Evolutionary conservation across 2,888 invertebrate genomes (phyloP).

Genomic region (Diogma glabrata): DNA sequence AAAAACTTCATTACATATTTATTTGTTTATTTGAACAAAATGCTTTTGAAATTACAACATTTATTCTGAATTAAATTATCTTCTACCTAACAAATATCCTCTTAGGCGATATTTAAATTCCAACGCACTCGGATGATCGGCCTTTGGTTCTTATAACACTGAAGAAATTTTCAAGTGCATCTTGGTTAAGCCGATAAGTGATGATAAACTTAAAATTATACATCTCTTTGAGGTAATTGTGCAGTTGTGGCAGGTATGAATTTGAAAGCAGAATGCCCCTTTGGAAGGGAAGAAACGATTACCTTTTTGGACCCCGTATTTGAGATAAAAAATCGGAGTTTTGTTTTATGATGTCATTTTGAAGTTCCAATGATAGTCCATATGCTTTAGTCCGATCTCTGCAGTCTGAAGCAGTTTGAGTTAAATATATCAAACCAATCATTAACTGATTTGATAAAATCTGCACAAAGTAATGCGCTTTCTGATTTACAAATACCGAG

Average conservation of each 20-base stretch:
- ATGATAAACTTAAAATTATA: not conserved
- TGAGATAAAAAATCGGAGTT: not conserved
- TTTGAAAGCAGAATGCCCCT: too few species aligned
- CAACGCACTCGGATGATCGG: not conserved
- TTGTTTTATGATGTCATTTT: not conserved
- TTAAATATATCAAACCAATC: not conserved
- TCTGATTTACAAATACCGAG: too few species aligned
- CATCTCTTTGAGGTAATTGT: not conserved
- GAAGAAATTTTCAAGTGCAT: too few species aligned
- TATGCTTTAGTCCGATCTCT: not conserved
- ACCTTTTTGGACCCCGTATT: too few species aligned
- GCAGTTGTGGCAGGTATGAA: not conserved
- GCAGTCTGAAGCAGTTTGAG: too few species aligned
- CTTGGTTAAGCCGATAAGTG: constrained; percentile 1
- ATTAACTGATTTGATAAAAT: not conserved
- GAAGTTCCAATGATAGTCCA: not conserved
- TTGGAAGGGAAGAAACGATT: too few species aligned
- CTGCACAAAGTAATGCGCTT: too few species aligned
- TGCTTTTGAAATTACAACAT: too few species aligned
- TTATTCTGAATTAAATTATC: too few species aligned
- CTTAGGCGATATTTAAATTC: not conserved
- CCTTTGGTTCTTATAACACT: too few species aligned
- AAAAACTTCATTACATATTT: too few species aligned
- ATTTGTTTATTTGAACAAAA: too few species aligned
- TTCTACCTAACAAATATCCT: constrained; percentile 1